Base-by-base conservation (phyloP, 1,140 invertebrate genomes). In the Asobara japonica region DNA sequence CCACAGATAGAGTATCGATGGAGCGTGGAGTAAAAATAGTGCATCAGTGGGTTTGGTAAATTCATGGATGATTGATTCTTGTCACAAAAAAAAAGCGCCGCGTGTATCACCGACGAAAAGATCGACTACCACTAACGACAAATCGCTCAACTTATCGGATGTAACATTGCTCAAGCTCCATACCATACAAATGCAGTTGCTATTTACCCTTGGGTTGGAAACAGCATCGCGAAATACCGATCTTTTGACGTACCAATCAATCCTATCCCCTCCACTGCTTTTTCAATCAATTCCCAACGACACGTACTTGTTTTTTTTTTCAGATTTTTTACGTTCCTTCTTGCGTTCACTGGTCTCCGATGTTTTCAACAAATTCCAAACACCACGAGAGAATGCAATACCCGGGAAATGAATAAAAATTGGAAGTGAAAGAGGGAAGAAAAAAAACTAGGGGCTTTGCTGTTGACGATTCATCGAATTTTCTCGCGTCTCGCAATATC, bases 221-320 rank as follows among this genome's bases (percentile, higher is more conserved):
- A 51, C 20, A 51, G 45, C 45, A 18, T 16, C 45, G 45, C 8
- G 31, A 65, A 65, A 65, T 11, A n/a, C 10, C 51, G 51, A 69
- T 69, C 51, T 69, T 69, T 69, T 31, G 33, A 69, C 68, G 33
- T 69, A 38, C 30, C 51, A 69, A 69, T 69, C 68, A 69, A 69
- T 69, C 68, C 61, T 69, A 51, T 18, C 22, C 20, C 30, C 2
- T n/a, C 67, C n/a, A 61, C 30, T 6, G 16, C 5, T 20, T 25
- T 69, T 69, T 62, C 68, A 69, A 69, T 69, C 68, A 69, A 61
- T 36, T 69, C 51, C 6, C 18, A 51, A 36, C 45, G 31, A 60
- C n/a, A 27, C 30, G 51, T 27, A 48, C 41, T 48, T 48, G 41
- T 48, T 60, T 27, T 60, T 22, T 60, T 16, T 51, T 16, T 18